These are phyloP conservation scores for Brachionus rubens DNA, from an alignment of 1,140 invertebrate species.

Conservation along the genomic window DNA sequence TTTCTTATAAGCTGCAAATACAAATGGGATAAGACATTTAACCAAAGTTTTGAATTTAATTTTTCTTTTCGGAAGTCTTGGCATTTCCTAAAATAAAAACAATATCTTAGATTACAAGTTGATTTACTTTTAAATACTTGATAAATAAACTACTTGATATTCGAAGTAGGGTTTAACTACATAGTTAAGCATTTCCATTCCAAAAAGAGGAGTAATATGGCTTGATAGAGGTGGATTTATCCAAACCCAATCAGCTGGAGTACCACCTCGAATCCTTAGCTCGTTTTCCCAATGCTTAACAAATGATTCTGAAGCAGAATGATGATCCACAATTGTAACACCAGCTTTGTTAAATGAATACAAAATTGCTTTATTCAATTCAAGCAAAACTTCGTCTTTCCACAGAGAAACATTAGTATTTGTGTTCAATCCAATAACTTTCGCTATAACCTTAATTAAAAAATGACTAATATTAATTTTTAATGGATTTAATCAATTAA, in stretches of 20 bases:
- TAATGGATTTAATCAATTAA: too few relatives aligned
- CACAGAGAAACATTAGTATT: slow-evolving; percentile 76
- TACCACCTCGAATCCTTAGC: slow-evolving; percentile 79
- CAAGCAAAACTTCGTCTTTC: slow-evolving; percentile 86
- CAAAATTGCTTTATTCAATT: slow-evolving; percentile 83
- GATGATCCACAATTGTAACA: slow-evolving; percentile 90
- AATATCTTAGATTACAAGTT: slow-evolving; percentile 77
- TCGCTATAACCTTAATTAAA: slow-evolving; percentile 79
- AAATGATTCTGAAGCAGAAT: slow-evolving; percentile 89
- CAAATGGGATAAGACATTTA: slow-evolving; percentile 90
- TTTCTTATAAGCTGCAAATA: slow-evolving; percentile 86
- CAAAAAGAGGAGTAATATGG: slow-evolving; percentile 83
- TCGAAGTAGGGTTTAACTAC: slow-evolving; percentile 83
- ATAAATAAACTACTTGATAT: slow-evolving; percentile 70
- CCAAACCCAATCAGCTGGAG: slow-evolving; percentile 94
- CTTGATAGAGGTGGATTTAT: slow-evolving; percentile 87
- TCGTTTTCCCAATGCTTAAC: slow-evolving; percentile 93
- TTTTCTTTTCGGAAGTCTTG: slow-evolving; percentile 72
- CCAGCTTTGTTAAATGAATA: slow-evolving; percentile 82
- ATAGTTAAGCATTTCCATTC: slow-evolving; percentile 91
- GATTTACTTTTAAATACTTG: slow-evolving; percentile 75
- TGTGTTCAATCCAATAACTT: slow-evolving; percentile 80
- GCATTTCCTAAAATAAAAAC: slow-evolving; percentile 66
- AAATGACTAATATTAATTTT: too few relatives aligned
- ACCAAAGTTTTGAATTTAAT: slow-evolving; percentile 95